A percentile compares a stretch with the other conserved stretches of the same genome.
Evolutionary conservation across 2,888 invertebrate species (phyloP).

Genomic region (Acronicta aceris): DNA sequence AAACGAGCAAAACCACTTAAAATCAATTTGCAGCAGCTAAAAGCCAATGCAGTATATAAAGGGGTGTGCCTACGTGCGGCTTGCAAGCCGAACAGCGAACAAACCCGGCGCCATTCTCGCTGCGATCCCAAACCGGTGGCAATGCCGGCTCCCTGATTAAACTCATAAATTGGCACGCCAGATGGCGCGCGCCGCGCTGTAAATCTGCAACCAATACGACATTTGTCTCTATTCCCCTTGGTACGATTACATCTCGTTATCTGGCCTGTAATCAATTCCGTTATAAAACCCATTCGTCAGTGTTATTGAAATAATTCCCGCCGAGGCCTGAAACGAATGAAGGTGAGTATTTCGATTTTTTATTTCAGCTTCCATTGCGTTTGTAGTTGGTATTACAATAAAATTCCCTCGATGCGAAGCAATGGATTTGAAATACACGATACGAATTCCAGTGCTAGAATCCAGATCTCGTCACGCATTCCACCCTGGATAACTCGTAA

Average conservation of each 20-base stretch:
- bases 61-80: conserved; percentile 43
- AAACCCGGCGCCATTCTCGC: conserved; percentile 49
- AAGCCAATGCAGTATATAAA: conserved; percentile 56
- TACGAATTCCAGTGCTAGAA: conserved; percentile 37
- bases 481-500: conserved; percentile 38
- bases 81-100: conserved; percentile 53
- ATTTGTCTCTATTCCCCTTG: conserved; percentile 84
- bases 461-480: conserved; percentile 40
- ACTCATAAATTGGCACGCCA: conserved; percentile 86
- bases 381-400: conserved; percentile 19
- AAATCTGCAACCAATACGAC: conserved; percentile 85
- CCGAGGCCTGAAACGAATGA: conserved; percentile 36
- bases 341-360: conserved; percentile 39
- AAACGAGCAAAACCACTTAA: conserved; percentile 52
- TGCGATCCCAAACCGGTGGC: conserved; percentile 57
- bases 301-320: conserved; percentile 62
- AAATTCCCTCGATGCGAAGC: conserved; percentile 19
- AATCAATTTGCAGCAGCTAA: conserved; percentile 55
- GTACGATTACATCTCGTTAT: conserved; percentile 72
- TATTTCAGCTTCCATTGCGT: conserved; percentile 38
- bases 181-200: conserved; percentile 82
- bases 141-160: conserved; percentile 78
- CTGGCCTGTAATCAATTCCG: conserved; percentile 64
- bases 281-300: conserved; percentile 62
- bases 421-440: conserved; percentile 38